Base-by-base conservation (phyloP, 1,140 invertebrate genomes). In the Heliconius eleuchia region DNA sequence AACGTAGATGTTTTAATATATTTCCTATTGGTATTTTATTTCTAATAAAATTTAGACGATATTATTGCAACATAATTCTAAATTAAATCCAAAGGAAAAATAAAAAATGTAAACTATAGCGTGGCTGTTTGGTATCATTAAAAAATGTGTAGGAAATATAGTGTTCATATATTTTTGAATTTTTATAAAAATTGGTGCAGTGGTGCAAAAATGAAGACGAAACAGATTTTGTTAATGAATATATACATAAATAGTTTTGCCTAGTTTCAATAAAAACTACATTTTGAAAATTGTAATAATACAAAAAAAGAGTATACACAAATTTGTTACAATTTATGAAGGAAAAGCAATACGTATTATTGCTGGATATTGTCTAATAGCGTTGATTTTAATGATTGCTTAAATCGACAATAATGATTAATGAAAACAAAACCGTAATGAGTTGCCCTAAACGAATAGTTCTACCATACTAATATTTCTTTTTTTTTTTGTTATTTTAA, bases 361-460 rank as follows among this genome's bases (percentile, higher is more conserved):
- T 81, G 78, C 83, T 80, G 80, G 78, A 79, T 85, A 81, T 82
- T 81, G 83, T 83, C 84, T 84, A 83, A 79, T 79, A 80, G 80
- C 78, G 76, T 80, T 77, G 81, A 80, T 83, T 82, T 80, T 66
- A 71, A 78, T 82, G 76, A 81, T 78, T 77, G 76, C 80, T 79
- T 83, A 82, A 74, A 77, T 73, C 66, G 75, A 80, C 50, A 74
- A 82, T 77, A 82, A 75, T 74, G 76, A 83, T 71, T 77, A 82
- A 83, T 80, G 73, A 74, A 82, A 85, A 85, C 81, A 80, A 84
- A 86, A 84, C 84, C 84, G 81, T 77, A 78, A 82, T 77, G 77
- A 82, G 76, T 79, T 82, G 84, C 83, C 83, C 82, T 86, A 85
- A 86, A 73, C 42, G 79, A 81, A 79, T 77, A 84, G 76, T 83